Conservation (phyloP, 2,888 invertebrate species). For the Noctua fimbriata region DNA sequence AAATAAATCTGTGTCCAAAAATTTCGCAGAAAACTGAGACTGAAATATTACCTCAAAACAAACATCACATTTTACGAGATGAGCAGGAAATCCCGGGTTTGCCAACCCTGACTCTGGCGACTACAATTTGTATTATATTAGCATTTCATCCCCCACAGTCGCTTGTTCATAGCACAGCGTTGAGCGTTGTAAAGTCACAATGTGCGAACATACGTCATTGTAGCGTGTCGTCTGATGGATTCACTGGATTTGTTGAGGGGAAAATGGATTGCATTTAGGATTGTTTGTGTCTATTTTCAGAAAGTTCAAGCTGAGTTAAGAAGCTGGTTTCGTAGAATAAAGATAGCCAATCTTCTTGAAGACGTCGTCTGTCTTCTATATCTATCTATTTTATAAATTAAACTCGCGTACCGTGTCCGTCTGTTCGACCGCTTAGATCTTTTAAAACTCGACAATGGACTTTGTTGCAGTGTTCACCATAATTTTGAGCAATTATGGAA, state of each 20-base stretch:
- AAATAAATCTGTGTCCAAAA: background rate
- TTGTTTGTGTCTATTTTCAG: constrained; percentile 10
- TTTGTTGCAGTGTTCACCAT: background rate
- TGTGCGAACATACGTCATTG: constrained; percentile 41
- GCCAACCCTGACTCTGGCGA: constrained; percentile 48
- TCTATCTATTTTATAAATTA: background rate
- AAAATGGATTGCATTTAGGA: constrained; percentile 16
- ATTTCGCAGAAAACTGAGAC: background rate
- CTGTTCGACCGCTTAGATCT: background rate
- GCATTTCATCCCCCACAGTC: constrained; percentile 50
- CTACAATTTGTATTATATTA: constrained; percentile 65
- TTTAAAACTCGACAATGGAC: background rate
- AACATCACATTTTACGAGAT: constrained; percentile 1
- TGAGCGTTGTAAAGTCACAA: constrained; percentile 53
- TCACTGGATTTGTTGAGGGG: constrained; percentile 24
- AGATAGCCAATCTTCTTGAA: background rate
- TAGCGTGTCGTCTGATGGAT: constrained; percentile 34
- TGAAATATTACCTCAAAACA: background rate
- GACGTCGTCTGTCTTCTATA: background rate
- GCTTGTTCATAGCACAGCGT: constrained; percentile 45
- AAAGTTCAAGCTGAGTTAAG: background rate
- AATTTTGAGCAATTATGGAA: background rate
- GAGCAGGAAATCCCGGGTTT: constrained; percentile 9
- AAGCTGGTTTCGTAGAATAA: background rate
- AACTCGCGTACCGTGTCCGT: background rate